Conservation (phyloP, 2,113 vertebrate species). For the Peromyscus maniculatus region DNA sequence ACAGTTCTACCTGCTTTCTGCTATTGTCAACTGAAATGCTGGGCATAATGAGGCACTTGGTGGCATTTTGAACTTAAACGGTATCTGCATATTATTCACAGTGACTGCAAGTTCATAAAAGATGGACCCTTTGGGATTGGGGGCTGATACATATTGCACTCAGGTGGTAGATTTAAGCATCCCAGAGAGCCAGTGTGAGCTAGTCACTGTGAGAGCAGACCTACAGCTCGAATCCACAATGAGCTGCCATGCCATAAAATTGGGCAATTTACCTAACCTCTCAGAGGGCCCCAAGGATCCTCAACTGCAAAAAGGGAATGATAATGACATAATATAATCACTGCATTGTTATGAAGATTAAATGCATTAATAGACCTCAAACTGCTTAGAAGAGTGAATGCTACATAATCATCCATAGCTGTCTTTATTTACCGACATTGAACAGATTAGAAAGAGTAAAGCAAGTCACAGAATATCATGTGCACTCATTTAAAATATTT, state of each 20-base stretch:
- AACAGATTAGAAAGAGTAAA: constrained; percentile 20
- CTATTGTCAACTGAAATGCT: constrained; percentile 12
- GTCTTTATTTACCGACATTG: constrained; percentile 1
- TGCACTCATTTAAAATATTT: constrained; percentile 34
- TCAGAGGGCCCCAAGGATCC: constrained; percentile 24
- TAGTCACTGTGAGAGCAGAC: not conserved
- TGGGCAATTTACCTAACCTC: constrained; percentile 23
- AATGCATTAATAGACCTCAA: not conserved
- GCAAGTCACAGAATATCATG: not conserved
- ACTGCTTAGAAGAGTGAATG: constrained; percentile 30
- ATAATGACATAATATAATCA: not conserved
- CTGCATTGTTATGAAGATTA: constrained; percentile 38
- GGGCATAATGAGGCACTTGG: constrained; percentile 21
- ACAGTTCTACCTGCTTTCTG: not conserved
- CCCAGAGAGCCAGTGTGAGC: not conserved
- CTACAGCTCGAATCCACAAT: constrained; percentile 15
- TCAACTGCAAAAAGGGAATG: not conserved
- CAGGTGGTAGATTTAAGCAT: not conserved
- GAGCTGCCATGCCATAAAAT: not conserved
- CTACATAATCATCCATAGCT: not conserved
- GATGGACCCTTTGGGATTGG: constrained; percentile 6
- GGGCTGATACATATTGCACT: not conserved
- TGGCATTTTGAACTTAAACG: constrained; percentile 51
- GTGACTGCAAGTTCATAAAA: constrained; percentile 43
- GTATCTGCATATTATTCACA: constrained; percentile 55